Evolutionary conservation across 2,113 vertebrate species (phyloP).

Genomic region (Gavialis gangeticus): DNA sequence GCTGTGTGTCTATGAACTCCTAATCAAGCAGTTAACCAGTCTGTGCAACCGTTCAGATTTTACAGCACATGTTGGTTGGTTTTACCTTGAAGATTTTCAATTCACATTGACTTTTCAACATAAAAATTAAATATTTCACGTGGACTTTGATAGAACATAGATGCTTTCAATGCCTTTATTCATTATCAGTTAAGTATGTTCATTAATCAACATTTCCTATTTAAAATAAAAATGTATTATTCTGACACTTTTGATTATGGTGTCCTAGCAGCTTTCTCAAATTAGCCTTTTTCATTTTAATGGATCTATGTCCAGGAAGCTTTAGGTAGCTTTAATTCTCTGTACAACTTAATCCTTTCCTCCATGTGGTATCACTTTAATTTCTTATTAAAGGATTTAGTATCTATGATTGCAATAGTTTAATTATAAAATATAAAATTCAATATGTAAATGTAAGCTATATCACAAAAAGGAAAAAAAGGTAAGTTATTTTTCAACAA

Average conservation of each 20-base stretch:
- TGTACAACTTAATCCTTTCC: slow-evolving; percentile 49
- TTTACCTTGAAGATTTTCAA: slow-evolving; percentile 55
- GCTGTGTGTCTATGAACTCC: neutral
- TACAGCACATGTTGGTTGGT: slow-evolving; percentile 9
- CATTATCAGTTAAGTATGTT: slow-evolving; percentile 56
- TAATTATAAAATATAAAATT: slow-evolving; percentile 53
- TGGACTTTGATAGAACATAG: slow-evolving; percentile 54
- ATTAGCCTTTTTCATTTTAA: slow-evolving; percentile 5
- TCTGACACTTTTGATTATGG: slow-evolving; percentile 57
- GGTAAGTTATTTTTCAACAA: neutral
- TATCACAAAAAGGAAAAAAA: slow-evolving; percentile 30
- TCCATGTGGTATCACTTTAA: slow-evolving; percentile 41
- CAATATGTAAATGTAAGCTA: slow-evolving; percentile 15
- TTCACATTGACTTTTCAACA: slow-evolving; percentile 42
- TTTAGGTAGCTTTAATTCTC: slow-evolving; percentile 32
- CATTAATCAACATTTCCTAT: slow-evolving; percentile 66
- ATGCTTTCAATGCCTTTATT: slow-evolving; percentile 55
- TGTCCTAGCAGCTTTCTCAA: slow-evolving; percentile 67
- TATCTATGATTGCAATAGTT: slow-evolving; percentile 52
- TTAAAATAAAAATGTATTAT: slow-evolving; percentile 74
- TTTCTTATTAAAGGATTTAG: slow-evolving; percentile 38
- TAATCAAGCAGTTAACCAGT: neutral
- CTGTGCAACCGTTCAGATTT: slow-evolving; percentile 2
- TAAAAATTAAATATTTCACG: slow-evolving; percentile 54
- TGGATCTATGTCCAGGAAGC: slow-evolving; percentile 24